Percentiles rank a stretch among this genome's conserved stretches.
These are phyloP conservation scores for Oplegnathus fasciatus DNA, from an alignment of 2,113 vertebrate genomes.

Conservation along the genomic window DNA sequence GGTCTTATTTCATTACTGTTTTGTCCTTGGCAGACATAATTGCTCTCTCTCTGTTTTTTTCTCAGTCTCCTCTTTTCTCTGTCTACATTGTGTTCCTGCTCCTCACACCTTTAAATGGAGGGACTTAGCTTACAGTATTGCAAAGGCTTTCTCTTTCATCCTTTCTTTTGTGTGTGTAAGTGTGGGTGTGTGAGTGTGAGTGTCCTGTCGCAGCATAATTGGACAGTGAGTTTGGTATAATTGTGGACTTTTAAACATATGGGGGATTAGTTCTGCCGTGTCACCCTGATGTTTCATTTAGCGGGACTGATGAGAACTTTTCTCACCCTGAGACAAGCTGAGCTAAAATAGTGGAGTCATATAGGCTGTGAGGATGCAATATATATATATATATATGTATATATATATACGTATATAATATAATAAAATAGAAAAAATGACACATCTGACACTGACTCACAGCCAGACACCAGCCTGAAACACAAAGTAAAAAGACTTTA, in stretches of 20 bases:
- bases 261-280: conserved; percentile 56
- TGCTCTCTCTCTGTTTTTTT: not conserved
- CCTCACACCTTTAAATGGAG: conserved; percentile 2
- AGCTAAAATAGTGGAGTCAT: not conserved
- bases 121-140: not conserved
- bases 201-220: conserved; percentile 56
- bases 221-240: conserved; percentile 61
- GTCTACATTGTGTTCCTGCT: not conserved
- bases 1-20: conserved; percentile 48
- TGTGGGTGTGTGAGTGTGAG: not conserved
- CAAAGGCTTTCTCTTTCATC: not conserved
- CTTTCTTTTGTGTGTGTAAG: not conserved
- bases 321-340: conserved; percentile 2
- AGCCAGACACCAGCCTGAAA: not conserved
- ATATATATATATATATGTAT: not conserved
- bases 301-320: conserved; percentile 32
- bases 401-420: too few species aligned
- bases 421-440: too few species aligned
- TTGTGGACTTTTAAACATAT: conserved; percentile 63
- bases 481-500: not conserved
- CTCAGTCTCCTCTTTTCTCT: not conserved
- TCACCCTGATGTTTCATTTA: conserved; percentile 57
- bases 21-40: conserved; percentile 45
- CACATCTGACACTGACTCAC: not conserved
- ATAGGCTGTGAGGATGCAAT: not conserved